Conservation (phyloP, 1,140 invertebrate species). For the Drosophila mojavensis region DNA sequence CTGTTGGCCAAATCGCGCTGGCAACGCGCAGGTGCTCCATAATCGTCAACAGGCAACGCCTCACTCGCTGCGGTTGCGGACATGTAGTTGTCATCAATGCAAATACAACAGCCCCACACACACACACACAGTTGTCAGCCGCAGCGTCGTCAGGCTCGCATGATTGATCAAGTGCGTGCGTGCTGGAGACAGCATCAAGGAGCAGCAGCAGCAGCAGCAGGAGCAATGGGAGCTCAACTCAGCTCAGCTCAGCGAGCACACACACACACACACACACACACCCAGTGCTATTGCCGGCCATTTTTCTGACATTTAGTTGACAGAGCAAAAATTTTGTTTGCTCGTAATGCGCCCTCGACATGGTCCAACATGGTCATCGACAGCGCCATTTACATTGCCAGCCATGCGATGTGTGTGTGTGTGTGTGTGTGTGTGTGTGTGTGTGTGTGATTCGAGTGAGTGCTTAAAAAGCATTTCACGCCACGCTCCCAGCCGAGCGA, state of each 20-base stretch:
- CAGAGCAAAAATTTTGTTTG: slow-evolving; percentile 80
- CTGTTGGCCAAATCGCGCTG: slow-evolving; percentile 33
- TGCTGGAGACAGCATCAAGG: slow-evolving; percentile 64
- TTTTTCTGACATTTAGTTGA: slow-evolving; percentile 82
- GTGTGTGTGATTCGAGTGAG: slow-evolving; percentile 48
- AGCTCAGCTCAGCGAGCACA: slow-evolving; percentile 13
- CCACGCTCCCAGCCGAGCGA: slow-evolving; percentile 1
- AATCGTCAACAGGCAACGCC: slow-evolving; percentile 32
- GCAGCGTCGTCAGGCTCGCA: slow-evolving; percentile 57
- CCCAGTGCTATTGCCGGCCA: slow-evolving; percentile 54
- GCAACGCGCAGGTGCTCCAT: slow-evolving; percentile 47
- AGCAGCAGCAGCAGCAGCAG: slow-evolving; percentile 25
- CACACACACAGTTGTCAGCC: slow-evolving; percentile 38
- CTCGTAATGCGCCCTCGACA: slow-evolving; percentile 70
- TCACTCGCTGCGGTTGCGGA: slow-evolving; percentile 48
- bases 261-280: too few species aligned
- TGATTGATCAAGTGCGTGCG: slow-evolving; percentile 80
- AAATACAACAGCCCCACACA: slow-evolving; percentile 61
- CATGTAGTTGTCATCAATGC: slow-evolving; percentile 81
- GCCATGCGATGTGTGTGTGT: slow-evolving; percentile 5
- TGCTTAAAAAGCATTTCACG: slow-evolving; percentile 79
- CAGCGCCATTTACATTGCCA: slow-evolving; percentile 40
- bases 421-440: slow-evolving; percentile 10
- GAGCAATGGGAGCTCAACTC: neutral
- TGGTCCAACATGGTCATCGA: slow-evolving; percentile 42